Evolutionary conservation across 1,140 invertebrate species (phyloP).

Genomic region (Euura lappo): DNA sequence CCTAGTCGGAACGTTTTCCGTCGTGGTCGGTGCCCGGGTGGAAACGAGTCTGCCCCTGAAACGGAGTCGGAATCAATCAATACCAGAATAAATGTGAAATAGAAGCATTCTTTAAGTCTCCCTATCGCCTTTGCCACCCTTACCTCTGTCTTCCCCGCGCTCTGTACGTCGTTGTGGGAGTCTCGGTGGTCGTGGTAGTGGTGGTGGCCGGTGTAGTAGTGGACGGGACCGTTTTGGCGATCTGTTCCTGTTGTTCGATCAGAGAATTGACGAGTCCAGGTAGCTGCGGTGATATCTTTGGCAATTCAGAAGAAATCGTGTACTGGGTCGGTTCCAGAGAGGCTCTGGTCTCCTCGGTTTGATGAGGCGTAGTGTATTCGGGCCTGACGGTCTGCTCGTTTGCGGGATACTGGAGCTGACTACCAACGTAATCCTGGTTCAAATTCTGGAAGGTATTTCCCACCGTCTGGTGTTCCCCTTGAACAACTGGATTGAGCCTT

Average conservation of each 20-base stretch:
- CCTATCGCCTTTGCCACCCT: background rate
- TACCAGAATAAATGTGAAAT: background rate
- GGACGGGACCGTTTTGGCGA: conserved; percentile 36
- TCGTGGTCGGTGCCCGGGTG: conserved; percentile 38
- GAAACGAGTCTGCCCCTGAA: conserved; percentile 40
- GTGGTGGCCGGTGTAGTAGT: conserved; percentile 36
- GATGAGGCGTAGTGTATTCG: conserved; percentile 10
- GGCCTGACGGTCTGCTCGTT: too few relatives aligned
- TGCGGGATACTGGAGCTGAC: too few relatives aligned
- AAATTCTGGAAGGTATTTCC: too few relatives aligned
- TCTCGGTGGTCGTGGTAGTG: conserved; percentile 40
- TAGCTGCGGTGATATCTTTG: conserved; percentile 62
- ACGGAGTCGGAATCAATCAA: background rate
- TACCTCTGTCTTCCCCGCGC: conserved; percentile 45
- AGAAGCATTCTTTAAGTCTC: conserved; percentile 5
- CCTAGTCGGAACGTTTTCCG: conserved; percentile 29
- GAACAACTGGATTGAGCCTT: too few relatives aligned
- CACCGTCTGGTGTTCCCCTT: too few relatives aligned
- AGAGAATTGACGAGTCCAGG: conserved; percentile 67
- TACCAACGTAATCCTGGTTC: too few relatives aligned
- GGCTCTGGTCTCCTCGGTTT: background rate
- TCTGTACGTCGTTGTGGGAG: conserved; percentile 44
- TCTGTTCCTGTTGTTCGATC: conserved; percentile 54
- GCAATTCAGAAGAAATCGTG: conserved; percentile 56
- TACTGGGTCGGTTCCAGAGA: conserved; percentile 46